Evolutionary conservation across 2,797 vertebrate species (phyloP).

Genomic region (Micropoecilia bifurca): DNA sequence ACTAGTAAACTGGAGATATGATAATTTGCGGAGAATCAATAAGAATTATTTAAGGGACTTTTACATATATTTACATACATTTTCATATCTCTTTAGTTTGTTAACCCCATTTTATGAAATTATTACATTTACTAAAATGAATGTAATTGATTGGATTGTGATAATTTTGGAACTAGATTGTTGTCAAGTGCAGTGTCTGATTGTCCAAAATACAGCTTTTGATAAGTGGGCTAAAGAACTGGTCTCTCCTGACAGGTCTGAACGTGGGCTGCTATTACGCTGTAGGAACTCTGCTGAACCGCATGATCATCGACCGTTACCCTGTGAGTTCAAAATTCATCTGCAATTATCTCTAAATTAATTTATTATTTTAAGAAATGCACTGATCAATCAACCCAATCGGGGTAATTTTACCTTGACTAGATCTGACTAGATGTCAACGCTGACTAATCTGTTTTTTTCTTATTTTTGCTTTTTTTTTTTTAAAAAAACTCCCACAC

Average conservation of each 20-base stretch:
- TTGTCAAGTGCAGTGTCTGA: neutral
- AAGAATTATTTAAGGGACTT: neutral
- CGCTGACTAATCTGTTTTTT: neutral
- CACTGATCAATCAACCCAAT: neutral
- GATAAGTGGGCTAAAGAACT: neutral
- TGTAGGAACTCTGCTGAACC: slow-evolving; percentile 92
- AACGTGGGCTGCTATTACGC: slow-evolving; percentile 95
- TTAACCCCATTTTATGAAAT: neutral
- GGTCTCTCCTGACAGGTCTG: slow-evolving; percentile 81
- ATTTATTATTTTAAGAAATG: neutral
- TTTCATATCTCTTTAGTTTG: neutral
- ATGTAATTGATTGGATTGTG: neutral
- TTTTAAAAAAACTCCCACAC: too few relatives aligned
- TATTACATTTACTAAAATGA: neutral
- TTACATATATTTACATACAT: neutral
- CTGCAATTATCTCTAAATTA: neutral
- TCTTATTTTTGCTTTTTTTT: too few relatives aligned
- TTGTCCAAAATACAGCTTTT: neutral
- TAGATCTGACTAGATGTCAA: neutral
- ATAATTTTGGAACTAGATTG: neutral
- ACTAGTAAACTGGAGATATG: neutral
- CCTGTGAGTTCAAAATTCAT: slow-evolving; percentile 83
- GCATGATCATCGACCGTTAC: slow-evolving; percentile 89
- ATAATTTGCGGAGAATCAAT: neutral
- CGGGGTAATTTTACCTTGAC: neutral